A percentile compares a stretch with the other conserved stretches of the same genome.
phyloP scores from a whole-genome alignment of 2,888 invertebrate genomes.

The Epistrophe eligans region DNA sequence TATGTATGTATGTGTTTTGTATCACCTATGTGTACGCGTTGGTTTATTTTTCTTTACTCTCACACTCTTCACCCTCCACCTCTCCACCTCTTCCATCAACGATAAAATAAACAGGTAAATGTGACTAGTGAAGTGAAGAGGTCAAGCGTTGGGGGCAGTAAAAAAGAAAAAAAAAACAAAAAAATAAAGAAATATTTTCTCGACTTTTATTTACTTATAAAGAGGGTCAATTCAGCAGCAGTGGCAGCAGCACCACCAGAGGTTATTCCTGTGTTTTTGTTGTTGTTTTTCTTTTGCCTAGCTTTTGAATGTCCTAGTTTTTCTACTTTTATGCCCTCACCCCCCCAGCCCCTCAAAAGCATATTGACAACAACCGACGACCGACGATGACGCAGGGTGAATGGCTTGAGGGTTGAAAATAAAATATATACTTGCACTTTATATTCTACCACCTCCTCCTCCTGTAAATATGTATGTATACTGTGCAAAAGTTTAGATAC shows the following conservation, averaged over 20 bases:
- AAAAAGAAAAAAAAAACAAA: conserved; percentile 24
- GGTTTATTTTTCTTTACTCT: neutral
- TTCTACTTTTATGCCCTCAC: neutral
- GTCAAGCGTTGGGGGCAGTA: conserved; percentile 22
- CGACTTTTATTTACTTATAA: conserved; percentile 70
- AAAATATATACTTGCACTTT: neutral
- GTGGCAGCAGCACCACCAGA: neutral
- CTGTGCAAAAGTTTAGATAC: conserved; percentile 52
- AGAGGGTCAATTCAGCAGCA: conserved; percentile 65
- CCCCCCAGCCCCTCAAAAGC: neutral
- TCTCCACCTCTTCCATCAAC: neutral
- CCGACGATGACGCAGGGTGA: conserved; percentile 5
- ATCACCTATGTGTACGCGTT: neutral
- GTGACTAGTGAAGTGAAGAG: conserved; percentile 29
- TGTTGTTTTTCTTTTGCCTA: conserved; percentile 3
- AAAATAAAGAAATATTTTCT: conserved; percentile 42
- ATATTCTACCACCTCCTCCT: neutral
- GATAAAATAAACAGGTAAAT: neutral
- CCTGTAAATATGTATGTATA: neutral
- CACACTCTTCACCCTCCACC: neutral
- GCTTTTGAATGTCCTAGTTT: conserved; percentile 29
- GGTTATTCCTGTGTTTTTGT: conserved; percentile 9
- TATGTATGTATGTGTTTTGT: conserved; percentile 5
- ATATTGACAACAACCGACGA: conserved; percentile 21
- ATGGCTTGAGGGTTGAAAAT: conserved; percentile 26